phyloP scores from a whole-genome alignment of 2,888 invertebrate genomes.

The Leuctra nigra region DNA sequence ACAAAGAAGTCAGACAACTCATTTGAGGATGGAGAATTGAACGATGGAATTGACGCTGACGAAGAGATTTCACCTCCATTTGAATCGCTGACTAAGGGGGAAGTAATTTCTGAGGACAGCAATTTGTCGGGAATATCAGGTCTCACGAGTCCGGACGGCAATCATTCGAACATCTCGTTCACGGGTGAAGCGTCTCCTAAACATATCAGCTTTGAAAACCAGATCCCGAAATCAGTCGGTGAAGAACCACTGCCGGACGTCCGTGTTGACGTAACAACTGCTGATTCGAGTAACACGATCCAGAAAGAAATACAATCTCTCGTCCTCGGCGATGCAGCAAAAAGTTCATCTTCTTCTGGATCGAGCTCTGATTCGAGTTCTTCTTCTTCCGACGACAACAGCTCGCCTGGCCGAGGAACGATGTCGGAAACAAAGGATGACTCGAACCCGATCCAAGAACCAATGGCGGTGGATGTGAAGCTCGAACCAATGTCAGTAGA shows the following conservation, averaged over 20 bases:
- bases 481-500: not conserved
- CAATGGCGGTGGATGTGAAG: not conserved
- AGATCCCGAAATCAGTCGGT: no score
- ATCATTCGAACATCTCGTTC: conserved; percentile 29
- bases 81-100: conserved; percentile 51
- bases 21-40: conserved; percentile 35
- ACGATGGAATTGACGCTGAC: conserved; percentile 46
- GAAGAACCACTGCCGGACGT: no score
- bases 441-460: not conserved
- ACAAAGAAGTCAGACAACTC: conserved; percentile 34
- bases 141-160: conserved; percentile 47
- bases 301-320: no score
- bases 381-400: no score
- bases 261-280: no score
- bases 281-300: no score
- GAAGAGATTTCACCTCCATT: conserved; percentile 61
- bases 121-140: conserved; percentile 53
- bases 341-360: no score
- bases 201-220: no score
- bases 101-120: conserved; percentile 51
- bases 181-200: not conserved
- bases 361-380: no score
- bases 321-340: no score
- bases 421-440: not conserved
- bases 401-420: not conserved